These are phyloP conservation scores for Pseudoatta argentina DNA, from an alignment of 1,140 invertebrate genomes.

Conservation along the genomic window DNA sequence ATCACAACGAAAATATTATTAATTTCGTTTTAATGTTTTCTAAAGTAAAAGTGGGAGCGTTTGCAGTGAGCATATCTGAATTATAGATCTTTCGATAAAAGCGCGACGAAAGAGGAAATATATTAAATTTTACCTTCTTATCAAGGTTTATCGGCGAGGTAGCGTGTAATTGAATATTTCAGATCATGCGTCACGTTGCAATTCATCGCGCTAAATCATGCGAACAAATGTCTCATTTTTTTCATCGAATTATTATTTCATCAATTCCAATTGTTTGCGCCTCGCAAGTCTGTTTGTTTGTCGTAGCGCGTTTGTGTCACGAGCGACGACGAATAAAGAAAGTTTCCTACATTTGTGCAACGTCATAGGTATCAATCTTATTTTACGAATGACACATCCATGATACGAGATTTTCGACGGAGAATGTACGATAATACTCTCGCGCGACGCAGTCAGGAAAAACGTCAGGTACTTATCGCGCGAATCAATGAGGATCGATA, in stretches of 20 bases:
- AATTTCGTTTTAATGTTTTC: constrained; percentile 20
- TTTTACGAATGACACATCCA: constrained; percentile 7
- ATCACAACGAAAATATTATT: constrained; percentile 36
- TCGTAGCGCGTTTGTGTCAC: neutral
- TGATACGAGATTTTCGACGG: constrained; percentile 66
- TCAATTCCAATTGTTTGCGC: constrained; percentile 8
- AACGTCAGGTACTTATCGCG: constrained; percentile 58
- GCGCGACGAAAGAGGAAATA: constrained; percentile 33
- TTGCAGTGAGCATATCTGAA: constrained; percentile 30
- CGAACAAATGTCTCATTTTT: neutral
- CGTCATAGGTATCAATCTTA: constrained; percentile 57
- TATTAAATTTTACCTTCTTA: constrained; percentile 59
- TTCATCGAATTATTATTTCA: constrained; percentile 37
- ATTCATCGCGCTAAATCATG: constrained; percentile 27
- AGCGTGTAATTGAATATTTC: constrained; percentile 51
- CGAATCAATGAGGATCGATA: constrained; percentile 61
- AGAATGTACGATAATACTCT: constrained; percentile 52
- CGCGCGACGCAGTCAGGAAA: constrained; percentile 15
- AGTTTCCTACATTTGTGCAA: constrained; percentile 21
- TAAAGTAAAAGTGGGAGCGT: neutral
- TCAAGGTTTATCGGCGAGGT: constrained; percentile 46
- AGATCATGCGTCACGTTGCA: constrained; percentile 25
- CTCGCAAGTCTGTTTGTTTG: constrained; percentile 10
- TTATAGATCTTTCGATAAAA: constrained; percentile 44
- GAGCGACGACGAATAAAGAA: constrained; percentile 13